Evolutionary conservation across 1,140 invertebrate genomes (phyloP).

Genomic region (Drosophila jambulina): DNA sequence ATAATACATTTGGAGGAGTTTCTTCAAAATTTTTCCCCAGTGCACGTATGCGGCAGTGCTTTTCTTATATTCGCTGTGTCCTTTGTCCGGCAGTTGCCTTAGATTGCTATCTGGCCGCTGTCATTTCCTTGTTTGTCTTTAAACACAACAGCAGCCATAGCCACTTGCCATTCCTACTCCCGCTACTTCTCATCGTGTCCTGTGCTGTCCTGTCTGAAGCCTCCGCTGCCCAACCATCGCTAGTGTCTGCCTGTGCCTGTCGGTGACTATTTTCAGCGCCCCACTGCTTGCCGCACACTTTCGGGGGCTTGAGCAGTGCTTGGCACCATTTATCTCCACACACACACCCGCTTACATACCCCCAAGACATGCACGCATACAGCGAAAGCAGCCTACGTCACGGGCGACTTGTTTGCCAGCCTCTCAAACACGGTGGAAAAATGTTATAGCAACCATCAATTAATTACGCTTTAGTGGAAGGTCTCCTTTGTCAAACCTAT

Average conservation of each 20-base stretch:
- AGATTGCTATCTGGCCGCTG: slow-evolving; percentile 59
- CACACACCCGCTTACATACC: slow-evolving; percentile 20
- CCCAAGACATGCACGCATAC: slow-evolving; percentile 19
- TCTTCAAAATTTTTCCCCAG: not conserved
- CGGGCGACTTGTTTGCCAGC: slow-evolving; percentile 45
- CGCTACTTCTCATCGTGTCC: not conserved
- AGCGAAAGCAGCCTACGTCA: slow-evolving; percentile 43
- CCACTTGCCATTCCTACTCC: slow-evolving; percentile 15
- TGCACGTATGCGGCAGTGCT: slow-evolving; percentile 17
- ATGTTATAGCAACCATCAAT: slow-evolving; percentile 15
- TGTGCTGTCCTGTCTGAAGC: slow-evolving; percentile 3
- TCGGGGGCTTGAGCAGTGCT: slow-evolving; percentile 54
- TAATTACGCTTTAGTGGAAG: slow-evolving; percentile 18
- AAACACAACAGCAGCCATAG: slow-evolving; percentile 44
- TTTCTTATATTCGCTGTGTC: slow-evolving; percentile 40
- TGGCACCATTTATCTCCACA: slow-evolving; percentile 63
- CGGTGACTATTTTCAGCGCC: slow-evolving; percentile 57
- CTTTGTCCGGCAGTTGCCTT: slow-evolving; percentile 37
- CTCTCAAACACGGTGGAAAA: slow-evolving; percentile 37
- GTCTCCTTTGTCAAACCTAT: not conserved
- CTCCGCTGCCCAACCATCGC: slow-evolving; percentile 1
- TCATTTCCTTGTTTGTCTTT: slow-evolving; percentile 65
- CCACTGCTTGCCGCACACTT: slow-evolving; percentile 44
- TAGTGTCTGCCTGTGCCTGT: slow-evolving; percentile 55
- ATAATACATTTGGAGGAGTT: rapidly evolving